Evolutionary conservation across 2,797 vertebrate species (phyloP).

Genomic region (Chromobotia macracanthus): DNA sequence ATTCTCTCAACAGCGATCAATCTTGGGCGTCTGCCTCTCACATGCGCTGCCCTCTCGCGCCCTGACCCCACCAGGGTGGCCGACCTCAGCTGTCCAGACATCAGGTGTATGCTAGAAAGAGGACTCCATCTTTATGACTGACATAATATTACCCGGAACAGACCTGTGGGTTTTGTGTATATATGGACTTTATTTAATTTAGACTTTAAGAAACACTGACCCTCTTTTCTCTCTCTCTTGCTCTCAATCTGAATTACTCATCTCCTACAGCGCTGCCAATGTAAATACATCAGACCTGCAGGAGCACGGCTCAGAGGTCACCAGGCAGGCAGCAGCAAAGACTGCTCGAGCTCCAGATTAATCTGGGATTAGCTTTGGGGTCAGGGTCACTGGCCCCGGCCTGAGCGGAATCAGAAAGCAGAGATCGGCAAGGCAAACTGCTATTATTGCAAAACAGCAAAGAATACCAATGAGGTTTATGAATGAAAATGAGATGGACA

Average conservation of each 20-base stretch:
- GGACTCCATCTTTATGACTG: conserved; percentile 4
- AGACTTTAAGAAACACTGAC: neutral
- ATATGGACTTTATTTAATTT: neutral
- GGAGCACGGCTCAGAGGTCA: conserved; percentile 65
- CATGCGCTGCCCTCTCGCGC: neutral
- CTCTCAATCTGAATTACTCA: conserved; percentile 11
- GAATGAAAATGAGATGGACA: conserved; percentile 32
- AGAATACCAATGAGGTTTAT: conserved; percentile 63
- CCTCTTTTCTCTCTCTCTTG: neutral
- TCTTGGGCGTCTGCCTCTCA: conserved; percentile 5
- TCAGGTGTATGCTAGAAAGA: conserved; percentile 12
- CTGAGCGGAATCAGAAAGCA: conserved; percentile 74
- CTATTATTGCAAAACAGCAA: conserved; percentile 64
- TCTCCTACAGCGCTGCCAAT: neutral
- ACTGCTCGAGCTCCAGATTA: conserved; percentile 71
- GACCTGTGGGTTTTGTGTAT: neutral
- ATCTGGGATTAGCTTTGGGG: conserved; percentile 77
- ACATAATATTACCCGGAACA: neutral
- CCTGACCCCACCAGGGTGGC: conserved; percentile 18
- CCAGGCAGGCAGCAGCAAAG: conserved; percentile 60
- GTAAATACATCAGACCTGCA: conserved; percentile 11
- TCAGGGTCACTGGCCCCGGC: conserved; percentile 73
- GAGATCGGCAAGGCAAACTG: conserved; percentile 72
- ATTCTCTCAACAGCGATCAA: conserved; percentile 46
- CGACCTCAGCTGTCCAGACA: neutral